A percentile compares a stretch with the other conserved stretches of the same genome.
Conservation (phyloP, 2,113 vertebrate species). For the Ursus arctos region DNA sequence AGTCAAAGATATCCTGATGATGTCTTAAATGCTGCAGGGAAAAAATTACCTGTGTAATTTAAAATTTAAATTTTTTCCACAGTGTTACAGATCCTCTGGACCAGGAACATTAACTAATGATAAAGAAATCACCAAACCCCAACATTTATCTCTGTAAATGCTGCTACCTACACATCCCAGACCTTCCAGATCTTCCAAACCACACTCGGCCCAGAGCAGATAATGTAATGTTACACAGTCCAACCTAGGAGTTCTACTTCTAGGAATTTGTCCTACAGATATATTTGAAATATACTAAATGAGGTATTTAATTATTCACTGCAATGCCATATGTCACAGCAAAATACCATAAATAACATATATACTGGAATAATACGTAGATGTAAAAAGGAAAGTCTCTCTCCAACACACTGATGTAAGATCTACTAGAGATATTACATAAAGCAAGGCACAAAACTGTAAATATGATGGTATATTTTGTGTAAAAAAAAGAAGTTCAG, state of each 20-base stretch:
- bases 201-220: neutral
- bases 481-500: neutral
- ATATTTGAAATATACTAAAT: neutral
- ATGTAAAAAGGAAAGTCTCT: neutral
- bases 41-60: no score
- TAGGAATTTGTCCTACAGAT: neutral
- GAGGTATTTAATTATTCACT: neutral
- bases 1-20: slow-evolving; percentile 10
- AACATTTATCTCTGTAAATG: neutral
- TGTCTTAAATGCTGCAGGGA: neutral
- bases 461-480: neutral
- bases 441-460: neutral
- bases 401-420: neutral
- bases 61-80: no score
- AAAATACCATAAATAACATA: neutral
- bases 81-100: neutral
- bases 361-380: neutral
- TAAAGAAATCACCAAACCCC: neutral
- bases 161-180: neutral
- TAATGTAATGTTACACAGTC: neutral
- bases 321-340: neutral
- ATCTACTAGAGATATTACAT: neutral
- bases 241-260: neutral
- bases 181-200: slow-evolving; percentile 15
- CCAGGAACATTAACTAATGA: neutral